Base-by-base conservation (phyloP, 2,797 vertebrate species). In the Chlorospingus flavigularis region DNA sequence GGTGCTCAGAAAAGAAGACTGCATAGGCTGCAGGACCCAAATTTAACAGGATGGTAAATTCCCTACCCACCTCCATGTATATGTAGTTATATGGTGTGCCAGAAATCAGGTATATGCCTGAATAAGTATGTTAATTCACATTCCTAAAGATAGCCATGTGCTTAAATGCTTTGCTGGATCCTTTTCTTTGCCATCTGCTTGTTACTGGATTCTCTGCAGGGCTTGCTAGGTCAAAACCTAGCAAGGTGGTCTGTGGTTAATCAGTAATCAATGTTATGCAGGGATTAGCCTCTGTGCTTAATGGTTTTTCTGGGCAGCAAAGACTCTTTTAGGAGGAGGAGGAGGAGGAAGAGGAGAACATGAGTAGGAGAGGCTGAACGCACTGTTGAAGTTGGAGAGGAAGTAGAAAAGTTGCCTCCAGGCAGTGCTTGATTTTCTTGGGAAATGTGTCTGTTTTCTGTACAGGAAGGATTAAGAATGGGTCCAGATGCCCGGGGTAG, bases 71-170 rank as follows among this genome's bases (percentile, higher is more conserved):
- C 13, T 51, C 55, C 74, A 35, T 40, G 30, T 39, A 11, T 63
- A 66, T 50, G 58, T 72, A 48, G n/a, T 57, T 91, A 20, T 65
- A 26, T 63, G 43, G 55, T 74, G 26, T 93, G 60, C 53, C 66
- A 93, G 89, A 86, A 91, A 90, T 65, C 31, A 60, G 42, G 50
- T 72, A 21, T 66, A 31, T 86, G 72, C 81, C 86, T 78, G 79
- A 87, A 7, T 93, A 92, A 83, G 39, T 87, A 68, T 89, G 72
- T 91, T 92, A 93, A 83, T 95, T 91, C 78, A 75, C 76, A 86
- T 95, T 95, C 88, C 91, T 93, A 91, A 96, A 96, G 89, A 96
- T 72, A 95, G 72, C 65, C 48, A n/a, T 57, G 75, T 80, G 75
- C 75, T 96, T 86, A 93, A 94, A 86, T 68, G 70, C 75, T 92